Percentiles rank a stretch among this genome's conserved stretches.
These are phyloP conservation scores for Zenarchopterus dispar DNA, from an alignment of 2,797 vertebrate genomes.

Conservation along the genomic window DNA sequence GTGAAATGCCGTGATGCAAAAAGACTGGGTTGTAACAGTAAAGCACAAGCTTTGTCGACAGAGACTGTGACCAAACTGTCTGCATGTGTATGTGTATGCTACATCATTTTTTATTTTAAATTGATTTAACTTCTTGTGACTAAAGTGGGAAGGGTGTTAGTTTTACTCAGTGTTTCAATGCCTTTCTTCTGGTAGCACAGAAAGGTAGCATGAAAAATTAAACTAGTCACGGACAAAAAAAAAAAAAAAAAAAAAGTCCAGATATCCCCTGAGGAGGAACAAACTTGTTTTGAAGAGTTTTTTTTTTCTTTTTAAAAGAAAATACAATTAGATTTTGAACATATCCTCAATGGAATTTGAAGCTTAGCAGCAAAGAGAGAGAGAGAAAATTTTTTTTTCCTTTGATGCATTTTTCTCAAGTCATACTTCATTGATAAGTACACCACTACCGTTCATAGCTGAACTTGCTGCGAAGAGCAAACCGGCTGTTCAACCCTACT, in stretches of 20 bases:
- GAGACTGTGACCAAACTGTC: not conserved
- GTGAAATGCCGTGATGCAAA: too few relatives aligned
- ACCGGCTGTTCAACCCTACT: conserved; percentile 64
- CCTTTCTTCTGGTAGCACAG: conserved; percentile 12
- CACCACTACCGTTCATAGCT: conserved; percentile 25
- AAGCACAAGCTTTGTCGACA: not conserved
- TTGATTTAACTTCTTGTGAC: too few relatives aligned
- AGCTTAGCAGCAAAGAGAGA: conserved; percentile 2
- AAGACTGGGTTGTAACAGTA: too few relatives aligned
- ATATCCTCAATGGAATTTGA: conserved; percentile 34
- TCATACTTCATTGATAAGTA: conserved; percentile 64
- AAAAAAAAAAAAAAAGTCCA: conserved; percentile 19
- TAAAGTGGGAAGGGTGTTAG: conserved; percentile 7
- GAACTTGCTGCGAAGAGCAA: conserved; percentile 38
- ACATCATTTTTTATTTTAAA: too few relatives aligned
- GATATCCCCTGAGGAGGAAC: conserved; percentile 20
- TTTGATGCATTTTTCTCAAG: conserved; percentile 41
- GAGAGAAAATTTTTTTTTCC: conserved; percentile 36
- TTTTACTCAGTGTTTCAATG: not conserved
- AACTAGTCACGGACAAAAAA: conserved; percentile 12
- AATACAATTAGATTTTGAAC: conserved; percentile 31
- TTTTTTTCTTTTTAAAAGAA: not conserved
- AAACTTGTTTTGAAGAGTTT: conserved; percentile 29
- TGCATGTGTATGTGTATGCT: not conserved
- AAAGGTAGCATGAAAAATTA: conserved; percentile 13